Percentiles rank a stretch among this genome's conserved stretches.
phyloP scores from a whole-genome alignment of 2,113 vertebrate species.

The Gymnorhina tibicen region DNA sequence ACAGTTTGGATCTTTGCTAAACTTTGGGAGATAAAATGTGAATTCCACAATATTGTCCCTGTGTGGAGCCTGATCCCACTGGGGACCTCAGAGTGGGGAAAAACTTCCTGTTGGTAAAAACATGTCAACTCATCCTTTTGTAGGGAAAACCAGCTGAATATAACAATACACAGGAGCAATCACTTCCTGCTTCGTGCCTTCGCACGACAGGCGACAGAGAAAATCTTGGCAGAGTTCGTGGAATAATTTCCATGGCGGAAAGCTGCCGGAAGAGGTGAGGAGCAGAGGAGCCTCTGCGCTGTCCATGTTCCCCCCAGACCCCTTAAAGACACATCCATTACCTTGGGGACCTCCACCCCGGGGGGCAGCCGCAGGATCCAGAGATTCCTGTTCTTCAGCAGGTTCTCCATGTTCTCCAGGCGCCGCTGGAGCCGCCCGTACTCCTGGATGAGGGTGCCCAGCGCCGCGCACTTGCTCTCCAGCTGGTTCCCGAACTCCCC shows the following conservation, averaged over 20 bases:
- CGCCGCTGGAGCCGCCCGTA: slow-evolving; percentile 66
- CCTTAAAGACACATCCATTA: background rate
- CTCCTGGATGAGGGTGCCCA: slow-evolving; percentile 68
- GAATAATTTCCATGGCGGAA: background rate
- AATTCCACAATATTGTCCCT: background rate
- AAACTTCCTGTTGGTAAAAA: background rate
- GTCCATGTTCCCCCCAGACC: background rate
- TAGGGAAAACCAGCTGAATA: rapidly evolving
- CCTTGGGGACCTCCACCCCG: slow-evolving; percentile 45
- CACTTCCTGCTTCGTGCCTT: background rate
- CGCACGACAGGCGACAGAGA: background rate
- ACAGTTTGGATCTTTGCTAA: background rate
- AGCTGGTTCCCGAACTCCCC: slow-evolving; percentile 68
- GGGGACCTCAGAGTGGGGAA: background rate
- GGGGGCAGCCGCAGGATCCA: slow-evolving; percentile 60
- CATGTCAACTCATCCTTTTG: rapidly evolving
- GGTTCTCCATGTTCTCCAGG: slow-evolving; percentile 71
- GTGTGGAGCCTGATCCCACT: rapidly evolving
- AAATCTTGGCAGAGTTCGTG: background rate
- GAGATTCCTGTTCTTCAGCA: slow-evolving; percentile 61
- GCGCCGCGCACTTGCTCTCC: slow-evolving; percentile 63
- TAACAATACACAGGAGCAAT: rapidly evolving
- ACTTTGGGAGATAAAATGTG: rapidly evolving
- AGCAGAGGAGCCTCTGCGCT: background rate
- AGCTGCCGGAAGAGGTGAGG: background rate